Percentiles rank a stretch among this genome's conserved stretches.
Conservation (phyloP, 2,888 invertebrate genomes). For the Lacanobia oleracea region DNA sequence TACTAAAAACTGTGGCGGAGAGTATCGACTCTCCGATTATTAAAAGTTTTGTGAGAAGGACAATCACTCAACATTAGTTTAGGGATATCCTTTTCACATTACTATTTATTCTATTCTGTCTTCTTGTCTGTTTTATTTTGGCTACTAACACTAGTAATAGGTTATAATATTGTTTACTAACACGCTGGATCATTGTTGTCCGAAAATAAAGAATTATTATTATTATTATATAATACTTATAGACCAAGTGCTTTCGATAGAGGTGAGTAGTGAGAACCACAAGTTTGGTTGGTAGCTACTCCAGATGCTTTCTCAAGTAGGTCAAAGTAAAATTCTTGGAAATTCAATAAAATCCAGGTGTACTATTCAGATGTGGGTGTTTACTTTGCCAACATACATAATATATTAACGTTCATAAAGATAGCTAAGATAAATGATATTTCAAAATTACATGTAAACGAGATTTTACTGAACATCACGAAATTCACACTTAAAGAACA, state of each 20-base stretch:
- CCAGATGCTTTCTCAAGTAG: background rate
- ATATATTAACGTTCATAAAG: background rate
- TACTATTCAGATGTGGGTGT: background rate
- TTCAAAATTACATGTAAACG: background rate
- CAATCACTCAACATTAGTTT: no score
- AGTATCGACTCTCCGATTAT: no score
- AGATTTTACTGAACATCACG: background rate
- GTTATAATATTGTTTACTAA: no score
- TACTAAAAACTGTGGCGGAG: no score
- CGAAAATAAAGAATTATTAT: no score
- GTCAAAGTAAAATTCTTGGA: background rate
- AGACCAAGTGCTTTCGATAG: background rate
- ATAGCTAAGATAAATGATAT: background rate
- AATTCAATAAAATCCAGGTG: background rate
- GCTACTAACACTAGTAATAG: no score
- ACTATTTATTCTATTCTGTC: no score
- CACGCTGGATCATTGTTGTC: no score
- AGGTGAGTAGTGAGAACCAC: background rate
- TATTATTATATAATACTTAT: no score
- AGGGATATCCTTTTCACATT: no score
- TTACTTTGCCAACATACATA: background rate
- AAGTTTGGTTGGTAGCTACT: background rate
- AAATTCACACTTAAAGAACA: slow-evolving; percentile 9
- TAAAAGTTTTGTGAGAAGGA: no score
- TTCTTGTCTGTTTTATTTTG: no score